A percentile compares a stretch with the other conserved stretches of the same genome.
phyloP scores from a whole-genome alignment of 1,140 invertebrate genomes.

The Orchesella cincta region DNA sequence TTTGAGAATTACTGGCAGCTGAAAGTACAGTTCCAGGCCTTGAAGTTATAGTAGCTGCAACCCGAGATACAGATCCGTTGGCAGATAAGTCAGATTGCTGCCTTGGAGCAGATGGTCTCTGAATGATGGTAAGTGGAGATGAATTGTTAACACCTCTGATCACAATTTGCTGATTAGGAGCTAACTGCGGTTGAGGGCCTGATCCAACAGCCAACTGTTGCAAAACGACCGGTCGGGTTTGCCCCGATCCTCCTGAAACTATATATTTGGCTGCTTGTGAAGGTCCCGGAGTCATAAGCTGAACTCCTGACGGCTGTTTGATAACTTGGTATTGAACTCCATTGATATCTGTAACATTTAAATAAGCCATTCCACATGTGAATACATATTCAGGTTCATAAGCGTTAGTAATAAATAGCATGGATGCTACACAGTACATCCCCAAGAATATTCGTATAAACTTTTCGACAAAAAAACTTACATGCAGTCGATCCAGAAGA shows the following conservation, averaged over 20 bases:
- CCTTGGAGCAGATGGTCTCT: background rate
- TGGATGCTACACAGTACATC: background rate
- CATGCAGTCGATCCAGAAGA: background rate
- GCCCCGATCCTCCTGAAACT: slow-evolving; percentile 1
- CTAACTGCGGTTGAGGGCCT: background rate
- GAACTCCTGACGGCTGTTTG: background rate
- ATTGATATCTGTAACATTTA: slow-evolving; percentile 5
- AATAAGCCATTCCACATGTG: background rate
- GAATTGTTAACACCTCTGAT: background rate
- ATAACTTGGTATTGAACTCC: slow-evolving; percentile 33
- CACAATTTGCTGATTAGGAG: background rate
- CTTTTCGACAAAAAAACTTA: slow-evolving; percentile 6
- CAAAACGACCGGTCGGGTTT: slow-evolving; percentile 17
- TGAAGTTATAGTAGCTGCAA: slow-evolving; percentile 32
- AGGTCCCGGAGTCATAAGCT: background rate
- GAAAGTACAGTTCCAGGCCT: slow-evolving; percentile 38
- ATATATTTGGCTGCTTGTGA: slow-evolving; percentile 6
- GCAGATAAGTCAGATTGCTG: slow-evolving; percentile 2
- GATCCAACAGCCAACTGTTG: background rate
- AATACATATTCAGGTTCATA: background rate
- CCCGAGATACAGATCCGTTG: slow-evolving; percentile 28
- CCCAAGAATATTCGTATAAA: background rate
- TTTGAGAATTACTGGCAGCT: slow-evolving; percentile 24
- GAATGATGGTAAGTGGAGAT: background rate
- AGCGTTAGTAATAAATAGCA: background rate